Base-by-base conservation (phyloP, 2,113 vertebrate species). In the Hippoglossus stenolepis region DNA sequence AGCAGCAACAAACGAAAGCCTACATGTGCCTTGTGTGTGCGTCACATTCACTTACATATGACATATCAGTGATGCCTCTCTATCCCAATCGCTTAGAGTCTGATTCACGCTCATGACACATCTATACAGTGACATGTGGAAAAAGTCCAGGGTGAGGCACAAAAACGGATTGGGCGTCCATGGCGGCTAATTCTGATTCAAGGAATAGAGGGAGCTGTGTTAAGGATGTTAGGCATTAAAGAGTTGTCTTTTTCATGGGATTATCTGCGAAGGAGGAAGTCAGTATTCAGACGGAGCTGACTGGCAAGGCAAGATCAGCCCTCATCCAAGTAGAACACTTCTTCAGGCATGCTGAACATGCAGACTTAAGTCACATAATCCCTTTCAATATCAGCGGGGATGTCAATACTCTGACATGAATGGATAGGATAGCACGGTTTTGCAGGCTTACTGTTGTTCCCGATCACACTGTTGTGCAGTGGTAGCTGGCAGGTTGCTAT, bases 291-390 rank as follows among this genome's bases (percentile, higher is more conserved):
- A 83, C 73, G 14, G 74, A 67, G 82, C 85, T 78, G 82, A 86
- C 87, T 94, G 91, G 91, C 92, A 90, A 10, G 1, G 74, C 53
- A 28, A 84, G 88, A 89, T 89, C 81, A 83, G 82, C 83, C 71
- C 57, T 65, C 72, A 82, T 91, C 92, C 92, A 93, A 93, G 86
- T 92, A 74, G 87, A 91, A 82, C 90, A 90, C 83, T 89, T 91
- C 88, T 93, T 77, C 80, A 91, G 90, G 89, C 91, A 86, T 86
- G 87, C 85, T 77, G 77, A 89, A 90, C 87, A 89, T 87, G 88
- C 73, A 90, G 87, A 86, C 86, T 89, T 91, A 88, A 93, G 76
- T 90, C 86, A 86, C 84, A 81, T 93, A 92, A 92, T 92, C 92
- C 92, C 68, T 73, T 90, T 86, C 85, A 80, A 86, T 92, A 92